Percentiles rank a stretch among this genome's conserved stretches.
phyloP scores from a whole-genome alignment of 2,113 vertebrate species.

The Microtus richardsoni region DNA sequence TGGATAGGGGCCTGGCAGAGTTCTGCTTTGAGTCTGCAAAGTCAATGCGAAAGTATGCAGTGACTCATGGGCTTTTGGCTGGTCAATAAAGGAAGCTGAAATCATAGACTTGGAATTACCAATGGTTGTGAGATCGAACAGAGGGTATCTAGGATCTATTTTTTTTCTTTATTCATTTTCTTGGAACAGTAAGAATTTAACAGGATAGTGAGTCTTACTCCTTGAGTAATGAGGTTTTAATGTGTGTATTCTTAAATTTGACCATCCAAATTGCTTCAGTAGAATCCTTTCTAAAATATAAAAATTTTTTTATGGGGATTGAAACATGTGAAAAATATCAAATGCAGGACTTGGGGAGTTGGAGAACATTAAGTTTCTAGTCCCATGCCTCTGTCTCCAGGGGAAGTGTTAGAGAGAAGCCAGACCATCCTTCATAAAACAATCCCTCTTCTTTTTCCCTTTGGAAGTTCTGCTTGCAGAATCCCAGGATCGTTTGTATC shows the following conservation, averaged over 20 bases:
- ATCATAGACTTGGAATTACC: conserved; percentile 64
- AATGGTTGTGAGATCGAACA: conserved; percentile 11
- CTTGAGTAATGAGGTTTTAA: conserved; percentile 23
- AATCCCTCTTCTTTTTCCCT: background rate
- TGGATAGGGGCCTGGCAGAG: background rate
- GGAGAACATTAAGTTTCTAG: background rate
- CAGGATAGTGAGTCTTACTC: background rate
- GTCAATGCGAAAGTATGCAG: conserved; percentile 66
- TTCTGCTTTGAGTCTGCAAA: conserved; percentile 68
- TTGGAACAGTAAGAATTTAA: conserved; percentile 16
- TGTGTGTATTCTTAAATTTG: background rate
- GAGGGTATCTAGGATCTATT: background rate
- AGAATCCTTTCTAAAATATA: conserved; percentile 27
- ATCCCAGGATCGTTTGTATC: background rate
- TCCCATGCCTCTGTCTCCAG: background rate
- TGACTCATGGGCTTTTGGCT: conserved; percentile 72
- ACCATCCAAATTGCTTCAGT: background rate
- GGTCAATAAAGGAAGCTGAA: conserved; percentile 63
- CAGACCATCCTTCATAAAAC: background rate
- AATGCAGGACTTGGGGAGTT: background rate
- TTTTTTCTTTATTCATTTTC: background rate
- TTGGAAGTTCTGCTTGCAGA: background rate
- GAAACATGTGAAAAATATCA: background rate
- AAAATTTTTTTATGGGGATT: conserved; percentile 5
- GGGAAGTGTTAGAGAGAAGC: background rate